phyloP scores from a whole-genome alignment of 2,888 invertebrate genomes.

The Pterostichus niger region DNA sequence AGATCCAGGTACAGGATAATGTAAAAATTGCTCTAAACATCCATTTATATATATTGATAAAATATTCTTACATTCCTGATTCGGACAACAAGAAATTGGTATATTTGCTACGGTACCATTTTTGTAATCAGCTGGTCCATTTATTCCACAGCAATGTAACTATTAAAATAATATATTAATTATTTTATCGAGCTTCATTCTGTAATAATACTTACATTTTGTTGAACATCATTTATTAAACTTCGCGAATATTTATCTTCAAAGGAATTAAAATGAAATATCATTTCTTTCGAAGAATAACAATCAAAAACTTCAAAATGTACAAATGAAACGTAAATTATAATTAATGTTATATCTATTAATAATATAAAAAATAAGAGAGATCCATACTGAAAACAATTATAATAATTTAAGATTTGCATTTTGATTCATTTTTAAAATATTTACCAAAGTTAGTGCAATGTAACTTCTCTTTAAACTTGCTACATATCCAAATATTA shows the following conservation, averaged over 20 bases:
- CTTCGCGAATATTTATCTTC: slow-evolving; percentile 5
- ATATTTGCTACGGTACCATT: slow-evolving; percentile 34
- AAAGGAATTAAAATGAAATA: slow-evolving; percentile 44
- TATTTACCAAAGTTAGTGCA: slow-evolving; percentile 47
- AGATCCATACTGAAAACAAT: slow-evolving; percentile 58
- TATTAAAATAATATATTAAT: slow-evolving; percentile 47
- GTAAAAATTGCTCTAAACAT: slow-evolving; percentile 45
- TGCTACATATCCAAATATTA: slow-evolving; percentile 22
- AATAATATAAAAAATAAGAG: slow-evolving; percentile 45
- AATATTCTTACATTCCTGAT: slow-evolving; percentile 54
- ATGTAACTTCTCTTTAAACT: slow-evolving; percentile 31
- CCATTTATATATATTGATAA: slow-evolving; percentile 58
- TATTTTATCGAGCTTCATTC: neutral
- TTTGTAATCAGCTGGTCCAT: slow-evolving; percentile 49
- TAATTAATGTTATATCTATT: slow-evolving; percentile 46
- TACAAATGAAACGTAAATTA: slow-evolving; percentile 40
- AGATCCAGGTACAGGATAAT: slow-evolving; percentile 25
- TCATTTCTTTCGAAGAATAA: slow-evolving; percentile 40
- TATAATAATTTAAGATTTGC: neutral
- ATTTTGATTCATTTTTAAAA: neutral
- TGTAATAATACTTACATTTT: slow-evolving; percentile 48
- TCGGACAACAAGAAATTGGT: slow-evolving; percentile 55
- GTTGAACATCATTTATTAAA: slow-evolving; percentile 58
- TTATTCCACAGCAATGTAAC: slow-evolving; percentile 55
- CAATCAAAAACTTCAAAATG: slow-evolving; percentile 30